Evolutionary conservation across 2,797 vertebrate species (phyloP).

Genomic region (Phylloscopus collybita): DNA sequence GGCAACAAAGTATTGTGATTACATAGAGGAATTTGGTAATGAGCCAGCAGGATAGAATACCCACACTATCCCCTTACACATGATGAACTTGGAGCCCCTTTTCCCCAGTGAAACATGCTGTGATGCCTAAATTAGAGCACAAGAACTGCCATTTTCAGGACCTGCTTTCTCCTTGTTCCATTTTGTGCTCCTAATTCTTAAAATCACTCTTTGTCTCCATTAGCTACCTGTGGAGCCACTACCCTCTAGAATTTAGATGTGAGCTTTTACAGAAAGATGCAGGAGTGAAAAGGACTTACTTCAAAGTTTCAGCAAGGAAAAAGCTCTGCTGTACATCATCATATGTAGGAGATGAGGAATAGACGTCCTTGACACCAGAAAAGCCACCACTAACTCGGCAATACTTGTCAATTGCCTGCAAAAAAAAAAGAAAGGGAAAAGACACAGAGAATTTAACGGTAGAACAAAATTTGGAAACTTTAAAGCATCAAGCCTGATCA

Average conservation of each 20-base stretch:
- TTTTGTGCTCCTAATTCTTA: background rate
- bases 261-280: background rate
- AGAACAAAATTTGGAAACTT: background rate
- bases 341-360: slow-evolving; percentile 91
- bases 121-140: background rate
- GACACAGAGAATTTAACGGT: background rate
- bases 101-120: background rate
- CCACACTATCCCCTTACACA: background rate
- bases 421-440: background rate
- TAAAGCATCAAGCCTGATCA: background rate
- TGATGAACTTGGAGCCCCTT: background rate
- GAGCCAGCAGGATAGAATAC: background rate
- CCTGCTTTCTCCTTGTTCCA: background rate
- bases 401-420: slow-evolving; percentile 95
- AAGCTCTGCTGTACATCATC: slow-evolving; percentile 99
- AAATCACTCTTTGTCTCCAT: background rate
- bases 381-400: slow-evolving; percentile 95
- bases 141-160: background rate
- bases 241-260: background rate
- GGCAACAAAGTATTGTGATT: background rate
- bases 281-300: slow-evolving; percentile 81
- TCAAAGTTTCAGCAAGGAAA: slow-evolving; percentile 97
- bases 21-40: background rate
- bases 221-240: background rate
- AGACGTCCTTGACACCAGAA: slow-evolving; percentile 99